Base-by-base conservation (phyloP, 2,888 invertebrate species). In the Pyrochroa serraticornis region DNA sequence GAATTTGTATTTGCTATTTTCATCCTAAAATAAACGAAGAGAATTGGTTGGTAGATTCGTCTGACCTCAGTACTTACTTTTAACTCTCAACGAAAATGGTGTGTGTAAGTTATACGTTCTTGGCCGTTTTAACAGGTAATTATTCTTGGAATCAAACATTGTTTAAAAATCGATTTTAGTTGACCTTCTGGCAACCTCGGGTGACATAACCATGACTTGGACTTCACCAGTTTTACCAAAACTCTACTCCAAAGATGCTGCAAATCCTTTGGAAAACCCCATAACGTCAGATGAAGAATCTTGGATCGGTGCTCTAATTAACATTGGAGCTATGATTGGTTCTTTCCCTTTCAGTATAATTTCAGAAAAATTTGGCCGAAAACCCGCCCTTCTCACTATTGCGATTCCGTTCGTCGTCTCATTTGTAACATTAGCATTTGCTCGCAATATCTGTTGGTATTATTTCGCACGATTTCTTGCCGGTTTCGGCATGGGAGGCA, bases 401-500 rank as follows among this genome's bases (percentile, higher is more conserved):
- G 71, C 71, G 7, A 34, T 72, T 10, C 71, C 71, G 7, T 71
- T 71, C 46, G 47, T 71, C 1, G 31, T 64, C 30, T 64, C 71
- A 1, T 73, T 63, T 49, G 7, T 67, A 34, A 63, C 61, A 6
- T 65, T 68, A 53, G 68, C 71, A 0, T 65, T 71, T 45, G 68
- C 69, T 1, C 49, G 35, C 1, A 57, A 60, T 30, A 62, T 72
- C 9, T 58, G 67, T 34, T 38, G 67, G 7, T 73, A 66, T 44
- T 81, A 79, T 60, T 70, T 75, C 1, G 82, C 80, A 10, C 72
- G 83, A 62, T 66, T 82, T 13, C 54, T 83, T 6, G 77, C 76
- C n/a, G 92, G 92, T 42, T 71, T 90, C 0, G 85, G 85, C 0
- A 83, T 88, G 0, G 89, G 90, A 0, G 86, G 88, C 70, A 81